Percentiles rank a stretch among this genome's conserved stretches.
Conservation (phyloP, 2,113 vertebrate species). For the Nyctibius bracteatus region DNA sequence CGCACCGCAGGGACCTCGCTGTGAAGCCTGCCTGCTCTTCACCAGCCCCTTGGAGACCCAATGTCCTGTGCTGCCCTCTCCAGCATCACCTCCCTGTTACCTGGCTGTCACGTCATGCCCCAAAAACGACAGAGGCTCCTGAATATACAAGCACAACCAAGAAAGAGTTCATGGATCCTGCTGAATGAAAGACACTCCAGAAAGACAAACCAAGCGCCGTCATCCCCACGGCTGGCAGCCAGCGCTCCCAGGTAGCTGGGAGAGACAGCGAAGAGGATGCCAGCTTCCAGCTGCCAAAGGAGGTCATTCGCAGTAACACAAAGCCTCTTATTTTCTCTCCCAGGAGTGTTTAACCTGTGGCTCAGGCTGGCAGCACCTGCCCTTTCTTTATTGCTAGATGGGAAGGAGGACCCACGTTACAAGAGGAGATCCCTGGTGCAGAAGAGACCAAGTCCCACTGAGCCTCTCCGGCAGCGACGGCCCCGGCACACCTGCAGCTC, state of each 20-base stretch:
- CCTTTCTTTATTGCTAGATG: background rate
- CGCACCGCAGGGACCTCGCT: background rate
- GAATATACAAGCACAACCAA: background rate
- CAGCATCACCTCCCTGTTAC: background rate
- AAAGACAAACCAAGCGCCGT: background rate
- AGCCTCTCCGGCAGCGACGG: background rate
- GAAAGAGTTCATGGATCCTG: accelerated
- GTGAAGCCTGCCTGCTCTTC: background rate
- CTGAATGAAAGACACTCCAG: background rate
- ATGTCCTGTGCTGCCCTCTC: background rate
- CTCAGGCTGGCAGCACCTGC: background rate
- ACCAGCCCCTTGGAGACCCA: background rate
- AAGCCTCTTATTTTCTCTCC: background rate
- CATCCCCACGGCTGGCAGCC: background rate
- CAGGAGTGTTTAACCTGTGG: background rate
- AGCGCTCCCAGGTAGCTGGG: background rate
- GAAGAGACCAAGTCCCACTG: background rate
- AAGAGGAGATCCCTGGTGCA: background rate
- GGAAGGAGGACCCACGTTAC: background rate
- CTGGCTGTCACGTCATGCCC: background rate
- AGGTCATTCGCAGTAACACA: background rate
- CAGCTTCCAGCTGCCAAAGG: background rate
- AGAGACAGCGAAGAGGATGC: background rate
- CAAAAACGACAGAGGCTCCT: background rate
- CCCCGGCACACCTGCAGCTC: background rate